Conservation (phyloP, 2,888 invertebrate species). For the Philonicus albiceps region DNA sequence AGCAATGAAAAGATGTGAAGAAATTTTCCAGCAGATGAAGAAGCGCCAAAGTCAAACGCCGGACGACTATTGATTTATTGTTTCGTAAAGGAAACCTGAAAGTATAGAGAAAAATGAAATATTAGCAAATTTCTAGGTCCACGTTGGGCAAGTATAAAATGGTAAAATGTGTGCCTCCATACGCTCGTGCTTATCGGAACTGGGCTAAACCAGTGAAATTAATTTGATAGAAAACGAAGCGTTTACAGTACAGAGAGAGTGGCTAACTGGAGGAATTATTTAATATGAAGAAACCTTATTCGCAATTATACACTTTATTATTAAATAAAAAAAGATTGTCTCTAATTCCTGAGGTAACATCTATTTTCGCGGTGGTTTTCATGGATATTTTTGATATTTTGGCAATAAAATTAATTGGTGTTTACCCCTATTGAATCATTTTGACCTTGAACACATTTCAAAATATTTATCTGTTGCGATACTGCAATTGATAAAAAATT, state of each 20-base stretch:
- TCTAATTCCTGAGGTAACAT: background rate
- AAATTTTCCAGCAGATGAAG: constrained; percentile 13
- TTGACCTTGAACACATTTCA: too few relatives aligned
- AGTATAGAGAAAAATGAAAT: background rate
- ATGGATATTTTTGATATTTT: background rate
- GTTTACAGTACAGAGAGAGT: background rate
- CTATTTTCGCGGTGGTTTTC: background rate
- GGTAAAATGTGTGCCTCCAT: background rate
- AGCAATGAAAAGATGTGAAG: background rate
- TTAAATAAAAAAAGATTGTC: background rate
- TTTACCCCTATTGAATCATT: too few relatives aligned
- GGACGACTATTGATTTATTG: background rate
- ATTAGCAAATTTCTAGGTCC: background rate
- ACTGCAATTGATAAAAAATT: too few relatives aligned
- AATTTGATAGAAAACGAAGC: background rate
- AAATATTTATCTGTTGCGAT: too few relatives aligned
- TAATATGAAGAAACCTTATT: background rate
- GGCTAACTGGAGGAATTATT: background rate
- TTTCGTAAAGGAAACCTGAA: constrained; percentile 9
- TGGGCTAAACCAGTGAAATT: background rate
- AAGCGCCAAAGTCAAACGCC: background rate
- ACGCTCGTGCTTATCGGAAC: background rate
- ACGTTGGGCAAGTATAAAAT: background rate
- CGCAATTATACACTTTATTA: background rate
- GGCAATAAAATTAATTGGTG: too few relatives aligned